Base-by-base conservation (phyloP, 2,888 invertebrate genomes). In the Chouioia cunea region DNA sequence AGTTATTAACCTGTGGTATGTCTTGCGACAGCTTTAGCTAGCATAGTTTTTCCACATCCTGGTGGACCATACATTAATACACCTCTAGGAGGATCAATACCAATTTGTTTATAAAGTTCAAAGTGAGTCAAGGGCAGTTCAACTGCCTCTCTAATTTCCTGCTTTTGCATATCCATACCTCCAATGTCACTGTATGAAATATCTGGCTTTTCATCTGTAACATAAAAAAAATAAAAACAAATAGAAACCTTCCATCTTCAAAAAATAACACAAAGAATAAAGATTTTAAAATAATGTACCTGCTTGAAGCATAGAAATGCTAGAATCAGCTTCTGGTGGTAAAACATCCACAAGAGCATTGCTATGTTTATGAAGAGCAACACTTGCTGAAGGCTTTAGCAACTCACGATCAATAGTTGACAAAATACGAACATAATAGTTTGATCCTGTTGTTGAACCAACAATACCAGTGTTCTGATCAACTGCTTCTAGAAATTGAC, bases 31-130 rank as follows among this genome's bases (percentile, higher is more conserved):
- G 98, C 98, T 86, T 99, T 99, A 43, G 99, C 99, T 79, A 99
- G 88, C 99, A 99, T 99, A 68, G 99, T 99, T 88, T 99, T 99
- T 36, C 99, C 99, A 86, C 99, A 99, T 1, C 99, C 95, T 0
- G 99, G 99, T n/a, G 99, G 99, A 0, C 99, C 99, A 82, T 96
- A 99, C 97, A 99, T 97, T 46, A 99, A 90, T 1, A 99, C 99
- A 78, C 98, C 98, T 20, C 97, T 89, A 0, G 99, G 99, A 0
- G 99, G 99, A 85, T 99, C 99, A 82, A 99, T 99, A 86, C 99
- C 99, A 82, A 96, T 95, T 89, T 99, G 99, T 85, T 99, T 94
- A 87, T 99, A 99, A 52, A 99, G 88, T 86, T 99, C 99, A 82
- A 98, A 98, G 85, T 99, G 99, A 18, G 99, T 99, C 18, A 99